A percentile compares a stretch with the other conserved stretches of the same genome.
These are phyloP conservation scores for Ciconia maguari DNA, from an alignment of 2,113 vertebrate genomes.

Conservation along the genomic window DNA sequence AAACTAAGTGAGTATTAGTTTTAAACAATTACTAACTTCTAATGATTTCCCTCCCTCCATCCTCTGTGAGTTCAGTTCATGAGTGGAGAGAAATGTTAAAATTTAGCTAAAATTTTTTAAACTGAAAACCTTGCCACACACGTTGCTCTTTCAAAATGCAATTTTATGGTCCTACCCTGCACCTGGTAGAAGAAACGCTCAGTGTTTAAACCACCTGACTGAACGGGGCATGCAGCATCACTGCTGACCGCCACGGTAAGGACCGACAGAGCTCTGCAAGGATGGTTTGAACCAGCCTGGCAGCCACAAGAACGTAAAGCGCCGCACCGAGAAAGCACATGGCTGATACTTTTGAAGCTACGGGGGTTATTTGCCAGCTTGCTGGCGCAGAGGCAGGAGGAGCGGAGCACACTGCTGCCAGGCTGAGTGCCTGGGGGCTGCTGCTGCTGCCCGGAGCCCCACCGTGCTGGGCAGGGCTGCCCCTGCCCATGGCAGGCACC, in stretches of 20 bases:
- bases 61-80: not conserved
- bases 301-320: not conserved
- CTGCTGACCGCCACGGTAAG: fast-evolving
- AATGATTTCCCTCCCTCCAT: not conserved
- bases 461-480: not conserved
- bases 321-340: fast-evolving
- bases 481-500: not conserved
- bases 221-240: not conserved
- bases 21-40: not conserved
- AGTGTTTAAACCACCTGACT: fast-evolving
- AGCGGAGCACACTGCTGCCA: not conserved
- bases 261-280: not conserved
- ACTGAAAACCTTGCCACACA: not conserved
- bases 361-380: not conserved
- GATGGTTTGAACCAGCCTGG: not conserved
- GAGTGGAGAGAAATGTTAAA: not conserved
- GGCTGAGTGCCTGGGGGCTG: not conserved
- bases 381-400: not conserved
- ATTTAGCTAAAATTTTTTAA: not conserved
- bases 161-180: not conserved
- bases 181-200: not conserved
- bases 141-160: not conserved
- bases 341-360: not conserved
- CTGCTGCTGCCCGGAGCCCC: fast-evolving
- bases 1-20: not conserved